phyloP scores from a whole-genome alignment of 2,888 invertebrate genomes.

The Platypus cylindrus region DNA sequence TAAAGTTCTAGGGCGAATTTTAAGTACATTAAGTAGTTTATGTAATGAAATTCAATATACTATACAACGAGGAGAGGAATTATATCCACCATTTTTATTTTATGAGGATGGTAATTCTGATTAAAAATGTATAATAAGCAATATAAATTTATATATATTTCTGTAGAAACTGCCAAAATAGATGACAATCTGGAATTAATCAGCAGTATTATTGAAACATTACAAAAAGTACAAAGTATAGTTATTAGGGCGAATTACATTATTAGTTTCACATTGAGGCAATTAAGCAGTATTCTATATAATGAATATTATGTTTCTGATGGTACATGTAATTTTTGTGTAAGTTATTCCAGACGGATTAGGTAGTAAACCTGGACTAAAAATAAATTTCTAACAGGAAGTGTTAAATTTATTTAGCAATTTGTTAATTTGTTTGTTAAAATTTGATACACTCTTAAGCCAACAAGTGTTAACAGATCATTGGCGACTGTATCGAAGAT shows the following conservation, averaged over 20 bases:
- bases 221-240: constrained; percentile 55
- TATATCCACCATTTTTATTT: constrained; percentile 47
- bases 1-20: constrained; percentile 62
- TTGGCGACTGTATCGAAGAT: constrained; percentile 68
- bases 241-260: constrained; percentile 59
- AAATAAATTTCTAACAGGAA: constrained; percentile 31
- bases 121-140: not conserved
- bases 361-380: not conserved
- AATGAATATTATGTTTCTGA: constrained; percentile 33
- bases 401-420: constrained; percentile 48
- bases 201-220: constrained; percentile 43
- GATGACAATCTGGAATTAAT: constrained; percentile 31
- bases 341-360: constrained; percentile 17
- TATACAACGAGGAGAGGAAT: constrained; percentile 52
- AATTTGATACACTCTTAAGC: constrained; percentile 54
- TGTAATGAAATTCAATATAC: constrained; percentile 64
- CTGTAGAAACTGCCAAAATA: constrained; percentile 25
- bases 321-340: constrained; percentile 29
- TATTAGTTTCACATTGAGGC: constrained; percentile 56
- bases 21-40: constrained; percentile 65
- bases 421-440: constrained; percentile 49
- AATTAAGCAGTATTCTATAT: constrained; percentile 57
- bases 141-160: not conserved
- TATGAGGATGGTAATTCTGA: constrained; percentile 49
- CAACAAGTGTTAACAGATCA: constrained; percentile 46